Percentiles rank a stretch among this genome's conserved stretches.
Conservation (phyloP, 2,888 invertebrate genomes). For the Resseliella maxima region DNA sequence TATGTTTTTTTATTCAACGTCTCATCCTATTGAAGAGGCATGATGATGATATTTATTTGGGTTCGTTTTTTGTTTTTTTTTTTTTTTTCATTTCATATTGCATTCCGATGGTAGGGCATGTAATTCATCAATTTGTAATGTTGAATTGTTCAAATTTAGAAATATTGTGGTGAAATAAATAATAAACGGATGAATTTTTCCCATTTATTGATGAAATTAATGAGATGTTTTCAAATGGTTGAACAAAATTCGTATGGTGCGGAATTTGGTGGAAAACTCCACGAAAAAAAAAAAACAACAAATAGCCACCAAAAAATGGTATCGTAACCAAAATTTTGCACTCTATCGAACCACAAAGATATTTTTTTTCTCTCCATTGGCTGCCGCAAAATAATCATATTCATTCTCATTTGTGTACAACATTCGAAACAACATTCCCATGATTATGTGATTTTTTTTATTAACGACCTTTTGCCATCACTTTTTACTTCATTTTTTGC, state of each 20-base stretch:
- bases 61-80: no score
- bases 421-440: slow-evolving; percentile 24
- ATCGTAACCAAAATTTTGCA: background rate
- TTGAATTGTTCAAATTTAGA: background rate
- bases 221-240: slow-evolving; percentile 16
- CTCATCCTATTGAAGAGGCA: background rate
- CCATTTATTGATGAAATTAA: slow-evolving; percentile 18
- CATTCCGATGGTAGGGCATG: background rate
- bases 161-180: background rate
- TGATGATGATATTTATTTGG: background rate
- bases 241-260: background rate
- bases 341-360: background rate
- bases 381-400: slow-evolving; percentile 1
- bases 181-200: slow-evolving; percentile 17
- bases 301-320: background rate
- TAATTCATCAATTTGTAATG: background rate
- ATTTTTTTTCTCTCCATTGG: background rate
- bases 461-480: background rate
- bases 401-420: slow-evolving; percentile 43
- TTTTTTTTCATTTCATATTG: background rate
- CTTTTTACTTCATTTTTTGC: background rate
- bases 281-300: background rate
- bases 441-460: slow-evolving; percentile 33
- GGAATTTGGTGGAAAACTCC: slow-evolving; percentile 2
- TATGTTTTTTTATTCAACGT: background rate